Percentiles rank a stretch among this genome's conserved stretches.
phyloP scores from a whole-genome alignment of 1,140 invertebrate genomes.

The Zaprionus inermis region DNA sequence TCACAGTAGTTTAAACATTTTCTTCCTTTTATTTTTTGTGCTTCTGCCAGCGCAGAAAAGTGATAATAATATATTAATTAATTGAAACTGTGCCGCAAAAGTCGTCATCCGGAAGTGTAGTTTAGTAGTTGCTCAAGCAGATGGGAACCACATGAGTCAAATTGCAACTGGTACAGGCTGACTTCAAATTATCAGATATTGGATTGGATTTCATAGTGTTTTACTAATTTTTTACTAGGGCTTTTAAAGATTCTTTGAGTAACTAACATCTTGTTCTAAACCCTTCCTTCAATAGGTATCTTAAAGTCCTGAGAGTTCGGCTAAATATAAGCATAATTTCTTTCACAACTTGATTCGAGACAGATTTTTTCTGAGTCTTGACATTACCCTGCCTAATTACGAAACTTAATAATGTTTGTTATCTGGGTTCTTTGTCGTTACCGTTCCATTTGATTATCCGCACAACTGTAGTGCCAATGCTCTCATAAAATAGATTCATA shows the following conservation, averaged over 20 bases:
- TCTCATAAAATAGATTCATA: constrained; percentile 12
- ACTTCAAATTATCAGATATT: not conserved
- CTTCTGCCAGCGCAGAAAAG: not conserved
- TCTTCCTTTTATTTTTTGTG: not conserved
- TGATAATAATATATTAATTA: constrained; percentile 1
- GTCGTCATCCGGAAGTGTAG: constrained; percentile 31
- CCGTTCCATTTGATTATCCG: not conserved
- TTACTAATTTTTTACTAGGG: not conserved
- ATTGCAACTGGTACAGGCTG: not conserved
- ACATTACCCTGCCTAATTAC: not conserved
- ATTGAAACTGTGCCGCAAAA: constrained; percentile 4
- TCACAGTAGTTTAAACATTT: constrained; percentile 59
- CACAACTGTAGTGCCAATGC: not conserved
- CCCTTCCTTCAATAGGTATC: not conserved
- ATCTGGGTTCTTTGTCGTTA: not conserved
- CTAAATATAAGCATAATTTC: no score
- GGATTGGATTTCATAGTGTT: not conserved
- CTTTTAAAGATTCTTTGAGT: not conserved
- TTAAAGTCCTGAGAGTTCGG: not conserved
- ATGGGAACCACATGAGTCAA: not conserved
- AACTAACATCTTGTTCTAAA: no score
- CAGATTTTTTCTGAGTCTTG: not conserved
- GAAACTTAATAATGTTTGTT: not conserved
- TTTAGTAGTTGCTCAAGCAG: not conserved
- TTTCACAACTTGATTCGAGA: no score